Percentiles rank a stretch among this genome's conserved stretches.
Evolutionary conservation across 2,797 vertebrate species (phyloP).

Genomic region (Zenarchopterus dispar): DNA sequence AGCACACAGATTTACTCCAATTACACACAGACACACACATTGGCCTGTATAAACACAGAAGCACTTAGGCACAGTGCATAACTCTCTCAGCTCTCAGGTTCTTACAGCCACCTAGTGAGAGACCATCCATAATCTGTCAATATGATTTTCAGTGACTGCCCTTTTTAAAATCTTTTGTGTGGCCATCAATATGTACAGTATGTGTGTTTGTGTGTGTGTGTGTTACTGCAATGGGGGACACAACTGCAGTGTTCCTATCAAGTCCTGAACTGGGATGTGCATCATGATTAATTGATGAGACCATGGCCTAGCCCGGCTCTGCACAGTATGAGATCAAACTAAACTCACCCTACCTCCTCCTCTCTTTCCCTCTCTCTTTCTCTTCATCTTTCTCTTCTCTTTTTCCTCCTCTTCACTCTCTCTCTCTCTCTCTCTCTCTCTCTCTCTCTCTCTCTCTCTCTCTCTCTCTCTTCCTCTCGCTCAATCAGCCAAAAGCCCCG

Average conservation of each 20-base stretch:
- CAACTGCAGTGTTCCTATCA: constrained; percentile 67
- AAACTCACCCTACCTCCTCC: constrained; percentile 65
- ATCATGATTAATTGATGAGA: constrained; percentile 83
- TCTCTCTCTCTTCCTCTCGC: constrained; percentile 54
- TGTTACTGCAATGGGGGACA: constrained; percentile 35
- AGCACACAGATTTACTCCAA: constrained; percentile 50
- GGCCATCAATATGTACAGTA: constrained; percentile 16
- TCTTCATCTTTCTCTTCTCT: constrained; percentile 22
- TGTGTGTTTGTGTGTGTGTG: constrained; percentile 21
- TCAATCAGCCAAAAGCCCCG: constrained; percentile 93
- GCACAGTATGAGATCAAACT: constrained; percentile 74
- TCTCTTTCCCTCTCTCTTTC: constrained; percentile 21
- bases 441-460: constrained; percentile 34
- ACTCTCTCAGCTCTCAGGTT: constrained; percentile 43
- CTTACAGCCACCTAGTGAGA: constrained; percentile 44
- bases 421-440: constrained; percentile 39
- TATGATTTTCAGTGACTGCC: constrained; percentile 43
- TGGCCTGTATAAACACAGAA: constrained; percentile 33
- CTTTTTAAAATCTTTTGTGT: constrained; percentile 47
- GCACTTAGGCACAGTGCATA: constrained; percentile 30
- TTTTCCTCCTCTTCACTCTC: constrained; percentile 22
- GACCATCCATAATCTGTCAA: constrained; percentile 56
- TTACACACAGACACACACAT: constrained; percentile 31
- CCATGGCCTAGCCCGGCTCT: constrained; percentile 59
- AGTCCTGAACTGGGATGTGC: constrained; percentile 69